Conservation (phyloP, 2,888 invertebrate genomes). For the Drosophila demipolita region DNA sequence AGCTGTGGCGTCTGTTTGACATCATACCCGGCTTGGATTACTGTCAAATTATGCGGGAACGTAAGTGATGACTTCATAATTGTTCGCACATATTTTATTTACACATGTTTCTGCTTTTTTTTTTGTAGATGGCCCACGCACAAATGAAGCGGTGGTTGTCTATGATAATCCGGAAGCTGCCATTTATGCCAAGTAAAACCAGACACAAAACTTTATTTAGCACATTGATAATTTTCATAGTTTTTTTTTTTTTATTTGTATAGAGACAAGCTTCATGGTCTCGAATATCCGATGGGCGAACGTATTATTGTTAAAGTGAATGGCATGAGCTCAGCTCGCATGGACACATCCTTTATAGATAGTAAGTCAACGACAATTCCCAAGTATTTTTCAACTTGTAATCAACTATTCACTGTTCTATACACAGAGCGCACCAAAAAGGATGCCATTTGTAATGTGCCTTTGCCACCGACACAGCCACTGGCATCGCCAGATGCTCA, state of each 20-base stretch:
- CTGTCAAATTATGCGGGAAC: constrained; percentile 86
- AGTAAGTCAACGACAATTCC: constrained; percentile 60
- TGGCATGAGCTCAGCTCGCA: constrained; percentile 81
- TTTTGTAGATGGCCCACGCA: constrained; percentile 82
- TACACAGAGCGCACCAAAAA: constrained; percentile 80
- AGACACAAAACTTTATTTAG: not conserved
- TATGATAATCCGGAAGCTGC: constrained; percentile 90
- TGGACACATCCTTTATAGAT: constrained; percentile 83
- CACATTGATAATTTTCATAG: not conserved
- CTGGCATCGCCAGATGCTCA: constrained; percentile 89
- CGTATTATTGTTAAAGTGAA: constrained; percentile 87
- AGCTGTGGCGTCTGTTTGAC: constrained; percentile 94
- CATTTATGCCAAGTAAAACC: constrained; percentile 85
- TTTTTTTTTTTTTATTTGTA: constrained; percentile 83
- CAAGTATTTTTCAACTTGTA: not conserved
- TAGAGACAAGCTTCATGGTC: constrained; percentile 93
- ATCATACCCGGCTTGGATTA: constrained; percentile 92
- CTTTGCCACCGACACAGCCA: constrained; percentile 89
- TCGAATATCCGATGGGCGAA: constrained; percentile 96
- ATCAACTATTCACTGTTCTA: not conserved
- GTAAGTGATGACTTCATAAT: constrained; percentile 60
- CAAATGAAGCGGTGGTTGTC: constrained; percentile 88
- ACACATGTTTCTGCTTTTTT: not conserved
- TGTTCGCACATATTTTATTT: not conserved
- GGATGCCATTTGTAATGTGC: constrained; percentile 88